phyloP scores from a whole-genome alignment of 2,888 invertebrate genomes.

The Aspidiotus destructor region DNA sequence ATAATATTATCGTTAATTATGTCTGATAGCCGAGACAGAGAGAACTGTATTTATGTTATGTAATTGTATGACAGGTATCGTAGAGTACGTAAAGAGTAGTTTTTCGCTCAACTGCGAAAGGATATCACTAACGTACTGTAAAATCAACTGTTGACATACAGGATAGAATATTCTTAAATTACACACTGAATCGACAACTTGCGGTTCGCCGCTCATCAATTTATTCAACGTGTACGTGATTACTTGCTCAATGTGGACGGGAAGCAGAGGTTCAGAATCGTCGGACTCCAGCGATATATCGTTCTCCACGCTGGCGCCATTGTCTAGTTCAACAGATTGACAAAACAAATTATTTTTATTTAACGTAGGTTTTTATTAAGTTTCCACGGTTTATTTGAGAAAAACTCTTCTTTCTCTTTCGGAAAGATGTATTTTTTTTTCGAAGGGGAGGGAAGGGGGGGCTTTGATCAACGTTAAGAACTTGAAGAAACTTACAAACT shows the following conservation, averaged over 20 bases:
- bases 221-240: slow-evolving; percentile 48
- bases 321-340: slow-evolving; percentile 44
- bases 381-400: background rate
- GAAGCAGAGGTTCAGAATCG: slow-evolving; percentile 18
- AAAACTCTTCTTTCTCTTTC: too few relatives aligned
- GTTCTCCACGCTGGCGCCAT: slow-evolving; percentile 40
- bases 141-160: slow-evolving; percentile 34
- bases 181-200: slow-evolving; percentile 36
- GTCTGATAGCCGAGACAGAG: slow-evolving; percentile 70
- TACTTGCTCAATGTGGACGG: slow-evolving; percentile 42
- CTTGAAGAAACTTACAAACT: too few relatives aligned
- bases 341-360: background rate
- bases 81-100: slow-evolving; percentile 56
- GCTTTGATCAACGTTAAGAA: too few relatives aligned
- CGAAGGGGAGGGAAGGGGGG: too few relatives aligned
- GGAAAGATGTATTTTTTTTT: too few relatives aligned
- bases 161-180: slow-evolving; percentile 35
- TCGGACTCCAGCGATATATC: slow-evolving; percentile 25
- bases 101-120: slow-evolving; percentile 37
- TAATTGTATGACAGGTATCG: slow-evolving; percentile 68
- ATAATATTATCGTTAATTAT: slow-evolving; percentile 46
- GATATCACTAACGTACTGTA: slow-evolving; percentile 34
- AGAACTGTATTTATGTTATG: slow-evolving; percentile 73
- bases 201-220: slow-evolving; percentile 42
- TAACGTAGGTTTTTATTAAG: background rate